A percentile compares a stretch with the other conserved stretches of the same genome.
These are phyloP conservation scores for Tortricodes alternella DNA, from an alignment of 2,888 invertebrate species.

Conservation along the genomic window DNA sequence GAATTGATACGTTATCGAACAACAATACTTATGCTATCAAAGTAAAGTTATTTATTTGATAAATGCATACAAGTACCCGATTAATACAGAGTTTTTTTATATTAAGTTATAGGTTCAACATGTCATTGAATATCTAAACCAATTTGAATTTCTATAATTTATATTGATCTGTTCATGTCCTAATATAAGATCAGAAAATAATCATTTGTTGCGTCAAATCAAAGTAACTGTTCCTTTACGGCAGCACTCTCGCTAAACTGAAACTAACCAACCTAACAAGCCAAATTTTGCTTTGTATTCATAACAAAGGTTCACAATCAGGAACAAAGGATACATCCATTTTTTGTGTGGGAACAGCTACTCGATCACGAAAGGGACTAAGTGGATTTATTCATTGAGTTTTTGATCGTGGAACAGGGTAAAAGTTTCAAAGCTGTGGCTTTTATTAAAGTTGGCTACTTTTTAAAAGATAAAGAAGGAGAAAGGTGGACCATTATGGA, in stretches of 20 bases:
- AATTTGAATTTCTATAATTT: too few relatives aligned
- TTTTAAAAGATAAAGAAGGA: neutral
- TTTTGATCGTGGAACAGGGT: conserved; percentile 7
- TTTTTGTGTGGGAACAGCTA: conserved; percentile 21
- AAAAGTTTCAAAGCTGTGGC: neutral
- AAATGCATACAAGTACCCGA: too few relatives aligned
- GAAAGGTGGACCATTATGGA: neutral
- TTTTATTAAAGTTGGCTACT: neutral
- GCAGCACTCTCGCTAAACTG: conserved; percentile 1
- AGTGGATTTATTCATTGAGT: conserved; percentile 24
- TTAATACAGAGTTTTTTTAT: too few relatives aligned
- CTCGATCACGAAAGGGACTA: conserved; percentile 28
- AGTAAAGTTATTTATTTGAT: too few relatives aligned
- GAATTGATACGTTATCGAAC: too few relatives aligned
- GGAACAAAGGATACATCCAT: conserved; percentile 20
- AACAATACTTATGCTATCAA: too few relatives aligned
- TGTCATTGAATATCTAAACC: too few relatives aligned
- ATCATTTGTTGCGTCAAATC: neutral
- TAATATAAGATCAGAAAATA: neutral
- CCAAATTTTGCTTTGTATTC: conserved; percentile 23
- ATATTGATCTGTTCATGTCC: too few relatives aligned
- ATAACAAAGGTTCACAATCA: conserved; percentile 25
- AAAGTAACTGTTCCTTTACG: neutral
- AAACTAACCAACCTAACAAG: conserved; percentile 16
- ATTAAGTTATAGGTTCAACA: too few relatives aligned